Base-by-base conservation (phyloP, 2,888 invertebrate species). In the Baccha elongata region DNA sequence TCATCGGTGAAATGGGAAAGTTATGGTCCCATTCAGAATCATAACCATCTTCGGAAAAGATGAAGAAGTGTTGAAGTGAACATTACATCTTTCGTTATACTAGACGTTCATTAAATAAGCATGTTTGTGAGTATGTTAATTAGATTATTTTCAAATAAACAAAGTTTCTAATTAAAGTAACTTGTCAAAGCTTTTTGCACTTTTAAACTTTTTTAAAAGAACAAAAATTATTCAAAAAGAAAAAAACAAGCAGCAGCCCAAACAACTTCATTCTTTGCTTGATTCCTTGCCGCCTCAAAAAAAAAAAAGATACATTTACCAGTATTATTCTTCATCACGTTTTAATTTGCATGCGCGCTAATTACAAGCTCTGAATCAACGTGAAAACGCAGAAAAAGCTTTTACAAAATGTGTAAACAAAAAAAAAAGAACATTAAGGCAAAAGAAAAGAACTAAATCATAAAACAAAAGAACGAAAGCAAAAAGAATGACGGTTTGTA, bases 311-410 rank as follows among this genome's bases (percentile, higher is more conserved):
- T 21, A 44, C 55, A 78, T 72, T 65, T 29, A 71, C 35, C 58
- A 72, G 71, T 58, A 65, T 72, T 65, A 42, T 50, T 78, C 76
- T 42, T 71, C 65, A 46, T 72, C 42, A 72, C 23, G 37, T 32
- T 71, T 78, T 65, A 65, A 78, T 78, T 72, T 78, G 65, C 71
- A 78, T 78, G 65, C 64, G 65, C 64, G 40, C 55, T 78, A 71
- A 78, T 78, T 78, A 78, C 71, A 50, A 78, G 52, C 55, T 40
- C 55, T 29, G 32, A 53, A 46, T 69, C 64, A 11, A n/a, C 32
- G 35, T n/a, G 3, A 21, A 26, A 35, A 26, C 26, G n/a, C 50
- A n/a, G 23, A 26, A 13, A 60, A 44, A 44, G 29, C 42, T 60
- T 17, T 26, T 7, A 52, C 15, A 60, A 35, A 62, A n/a, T 8